Conservation (phyloP, 2,113 vertebrate genomes). For the Castor canadensis region DNA sequence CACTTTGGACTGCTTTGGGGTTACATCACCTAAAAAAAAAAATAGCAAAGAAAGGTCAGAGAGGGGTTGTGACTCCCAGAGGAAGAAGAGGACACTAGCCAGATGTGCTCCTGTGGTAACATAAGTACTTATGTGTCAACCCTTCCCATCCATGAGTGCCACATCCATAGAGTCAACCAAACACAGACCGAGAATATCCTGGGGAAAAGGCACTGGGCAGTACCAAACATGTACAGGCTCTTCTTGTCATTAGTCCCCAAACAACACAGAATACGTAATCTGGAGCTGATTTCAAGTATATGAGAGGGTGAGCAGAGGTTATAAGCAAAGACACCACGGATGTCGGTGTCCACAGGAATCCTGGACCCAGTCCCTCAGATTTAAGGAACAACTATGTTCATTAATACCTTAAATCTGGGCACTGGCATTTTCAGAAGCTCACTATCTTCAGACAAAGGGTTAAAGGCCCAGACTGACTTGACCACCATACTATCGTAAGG, state of each 20-base stretch:
- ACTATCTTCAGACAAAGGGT: background rate
- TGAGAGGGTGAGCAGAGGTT: too few relatives aligned
- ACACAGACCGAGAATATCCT: background rate
- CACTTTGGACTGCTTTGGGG: conserved; percentile 81
- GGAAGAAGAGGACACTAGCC: accelerated
- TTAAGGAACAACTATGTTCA: background rate
- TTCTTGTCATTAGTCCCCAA: background rate
- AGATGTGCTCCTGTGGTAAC: accelerated
- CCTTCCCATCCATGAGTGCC: background rate
- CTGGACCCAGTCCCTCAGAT: background rate
- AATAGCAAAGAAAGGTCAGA: background rate
- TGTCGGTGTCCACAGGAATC: background rate
- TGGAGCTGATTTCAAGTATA: background rate
- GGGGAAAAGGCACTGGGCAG: background rate
- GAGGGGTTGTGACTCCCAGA: background rate
- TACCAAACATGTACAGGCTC: background rate
- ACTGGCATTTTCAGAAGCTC: background rate
- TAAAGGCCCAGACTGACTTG: background rate
- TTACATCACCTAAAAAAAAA: conserved; percentile 48
- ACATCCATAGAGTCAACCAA: background rate
- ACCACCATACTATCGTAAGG: background rate
- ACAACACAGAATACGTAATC: background rate
- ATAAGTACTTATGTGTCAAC: background rate
- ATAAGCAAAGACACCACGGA: background rate
- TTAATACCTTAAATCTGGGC: background rate